A percentile compares a stretch with the other conserved stretches of the same genome.
These are phyloP conservation scores for Phymastichus coffea DNA, from an alignment of 1,140 invertebrate genomes.

Conservation along the genomic window DNA sequence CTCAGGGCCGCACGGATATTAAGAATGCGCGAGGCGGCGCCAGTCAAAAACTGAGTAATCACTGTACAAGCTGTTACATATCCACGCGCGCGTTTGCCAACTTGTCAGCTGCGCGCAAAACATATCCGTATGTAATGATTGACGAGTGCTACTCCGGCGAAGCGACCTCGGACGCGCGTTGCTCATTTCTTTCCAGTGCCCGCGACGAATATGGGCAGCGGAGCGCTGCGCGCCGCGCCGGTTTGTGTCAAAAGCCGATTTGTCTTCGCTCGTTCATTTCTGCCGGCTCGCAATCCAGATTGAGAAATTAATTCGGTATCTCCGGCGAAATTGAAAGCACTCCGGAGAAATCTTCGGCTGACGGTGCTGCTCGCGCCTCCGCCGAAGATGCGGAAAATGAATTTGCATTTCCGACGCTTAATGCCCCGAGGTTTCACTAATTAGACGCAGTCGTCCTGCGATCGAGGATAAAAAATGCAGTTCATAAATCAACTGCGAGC, in stretches of 20 bases:
- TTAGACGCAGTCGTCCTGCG: slow-evolving; percentile 11
- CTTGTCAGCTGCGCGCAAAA: slow-evolving; percentile 12
- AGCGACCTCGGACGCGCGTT: not conserved
- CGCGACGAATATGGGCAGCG: slow-evolving; percentile 1
- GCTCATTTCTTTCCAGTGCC: too few species aligned
- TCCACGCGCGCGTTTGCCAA: not conserved
- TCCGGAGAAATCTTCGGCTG: not conserved
- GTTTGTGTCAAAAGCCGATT: slow-evolving; percentile 25
- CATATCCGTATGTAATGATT: slow-evolving; percentile 8
- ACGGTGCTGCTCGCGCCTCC: too few species aligned
- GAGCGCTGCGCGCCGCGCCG: not conserved
- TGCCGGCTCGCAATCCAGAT: too few species aligned
- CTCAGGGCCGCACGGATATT: slow-evolving; percentile 6
- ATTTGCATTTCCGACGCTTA: not conserved
- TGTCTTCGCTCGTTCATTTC: slow-evolving; percentile 1
- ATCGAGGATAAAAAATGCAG: not conserved
- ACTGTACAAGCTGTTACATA: slow-evolving; percentile 7
- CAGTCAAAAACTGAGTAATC: slow-evolving; percentile 27
- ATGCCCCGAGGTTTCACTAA: slow-evolving; percentile 2
- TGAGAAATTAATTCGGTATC: too few species aligned
- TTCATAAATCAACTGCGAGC: slow-evolving; percentile 13
- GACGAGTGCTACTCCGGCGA: too few species aligned
- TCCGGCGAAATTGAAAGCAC: not conserved
- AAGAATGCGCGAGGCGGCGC: not conserved
- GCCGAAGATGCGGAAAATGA: slow-evolving; percentile 1